A percentile compares a stretch with the other conserved stretches of the same genome.
phyloP scores from a whole-genome alignment of 2,888 invertebrate species.

The Leuctra nigra region DNA sequence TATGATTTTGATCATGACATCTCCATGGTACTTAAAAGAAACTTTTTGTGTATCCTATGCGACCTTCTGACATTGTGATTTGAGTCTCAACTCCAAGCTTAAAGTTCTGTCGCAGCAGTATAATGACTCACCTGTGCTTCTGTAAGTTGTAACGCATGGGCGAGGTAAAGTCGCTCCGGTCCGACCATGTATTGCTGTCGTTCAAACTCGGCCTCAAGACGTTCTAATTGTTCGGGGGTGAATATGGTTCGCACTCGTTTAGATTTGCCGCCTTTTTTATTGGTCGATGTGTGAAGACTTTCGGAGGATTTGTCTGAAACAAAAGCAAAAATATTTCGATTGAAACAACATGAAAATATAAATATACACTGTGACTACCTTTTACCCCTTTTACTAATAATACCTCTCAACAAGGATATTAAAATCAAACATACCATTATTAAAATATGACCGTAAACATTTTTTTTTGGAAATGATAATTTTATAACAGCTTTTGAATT shows the following conservation, averaged over 20 bases:
- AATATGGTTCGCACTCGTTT: slow-evolving; percentile 94
- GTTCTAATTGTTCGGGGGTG: slow-evolving; percentile 91
- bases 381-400: too few relatives aligned
- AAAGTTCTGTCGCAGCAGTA: not conserved
- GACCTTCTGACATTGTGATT: not conserved
- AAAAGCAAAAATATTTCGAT: too few relatives aligned
- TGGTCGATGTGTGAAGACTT: not conserved
- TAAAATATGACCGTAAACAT: too few relatives aligned
- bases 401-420: too few relatives aligned
- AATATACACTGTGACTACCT: too few relatives aligned
- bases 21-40: not conserved
- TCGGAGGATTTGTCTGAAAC: slow-evolving; percentile 9
- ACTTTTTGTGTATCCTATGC: not conserved
- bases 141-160: slow-evolving; percentile 77
- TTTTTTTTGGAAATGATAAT: too few relatives aligned
- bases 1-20: too few relatives aligned
- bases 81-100: not conserved
- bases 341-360: too few relatives aligned
- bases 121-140: slow-evolving; percentile 69
- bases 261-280: slow-evolving; percentile 33
- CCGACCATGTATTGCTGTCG: slow-evolving; percentile 98
- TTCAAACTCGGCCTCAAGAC: slow-evolving; percentile 91
- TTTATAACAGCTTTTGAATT: too few relatives aligned
- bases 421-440: too few relatives aligned
- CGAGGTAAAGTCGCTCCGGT: slow-evolving; percentile 86